Conservation (phyloP, 2,113 vertebrate species). For the Pollimyrus isidori region DNA sequence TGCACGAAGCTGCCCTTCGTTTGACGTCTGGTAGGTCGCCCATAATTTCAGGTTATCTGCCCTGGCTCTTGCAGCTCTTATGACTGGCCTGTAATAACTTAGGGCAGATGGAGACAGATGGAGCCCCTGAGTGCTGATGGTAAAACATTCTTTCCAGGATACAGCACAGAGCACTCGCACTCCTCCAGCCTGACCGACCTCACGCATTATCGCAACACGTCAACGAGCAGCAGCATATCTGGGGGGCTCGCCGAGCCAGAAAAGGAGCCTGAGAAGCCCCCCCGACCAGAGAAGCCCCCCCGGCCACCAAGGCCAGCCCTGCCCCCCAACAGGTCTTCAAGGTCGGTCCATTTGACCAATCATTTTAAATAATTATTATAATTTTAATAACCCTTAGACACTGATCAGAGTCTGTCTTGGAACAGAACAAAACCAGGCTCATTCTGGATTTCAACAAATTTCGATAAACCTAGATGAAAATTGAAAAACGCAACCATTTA, state of each 20-base stretch:
- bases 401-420: neutral
- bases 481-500: neutral
- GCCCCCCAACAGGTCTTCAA: conserved; percentile 68
- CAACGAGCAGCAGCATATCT: conserved; percentile 87
- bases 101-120: neutral
- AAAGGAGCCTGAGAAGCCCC: conserved; percentile 76
- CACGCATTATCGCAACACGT: conserved; percentile 89
- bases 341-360: conserved; percentile 48
- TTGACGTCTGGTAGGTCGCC: neutral
- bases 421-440: neutral
- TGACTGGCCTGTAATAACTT: neutral
- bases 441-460: neutral
- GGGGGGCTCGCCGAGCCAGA: conserved; percentile 74
- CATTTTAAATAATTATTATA: neutral
- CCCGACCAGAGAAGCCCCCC: conserved; percentile 76
- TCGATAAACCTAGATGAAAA: neutral
- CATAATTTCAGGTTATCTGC: neutral
- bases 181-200: conserved; percentile 92
- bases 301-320: conserved; percentile 76
- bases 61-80: neutral
- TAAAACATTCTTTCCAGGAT: conserved; percentile 58
- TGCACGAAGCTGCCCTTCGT: neutral
- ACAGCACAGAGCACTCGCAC: conserved; percentile 90
- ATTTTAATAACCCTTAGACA: neutral
- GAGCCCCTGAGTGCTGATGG: neutral